Base-by-base conservation (phyloP, 2,113 vertebrate species). In the Steatornis caripensis region DNA sequence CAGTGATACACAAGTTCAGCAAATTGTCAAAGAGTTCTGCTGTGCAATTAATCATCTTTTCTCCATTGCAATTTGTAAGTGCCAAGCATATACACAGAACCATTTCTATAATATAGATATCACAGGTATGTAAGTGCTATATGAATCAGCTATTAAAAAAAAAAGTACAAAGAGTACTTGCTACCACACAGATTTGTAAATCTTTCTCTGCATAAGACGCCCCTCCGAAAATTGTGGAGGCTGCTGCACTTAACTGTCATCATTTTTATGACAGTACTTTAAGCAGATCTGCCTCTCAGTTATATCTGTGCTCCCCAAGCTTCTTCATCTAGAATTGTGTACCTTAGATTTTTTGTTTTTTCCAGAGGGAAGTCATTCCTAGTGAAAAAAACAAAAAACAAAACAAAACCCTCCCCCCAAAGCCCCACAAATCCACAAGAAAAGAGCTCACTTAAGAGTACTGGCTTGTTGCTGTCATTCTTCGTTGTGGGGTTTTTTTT, bases 1-100 rank as follows among this genome's bases (percentile, higher is more conserved):
- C 93, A 95, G 93, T 95, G 96, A 95, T 96, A 82, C 84, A 84
- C 58, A 96, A 95, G 95, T 96, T 96, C 96, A 96, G 91, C 89
- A 97, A 97, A 97, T 94, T 91, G 89, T 93, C 91, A 91, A 78
- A 94, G 96, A 97, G 48, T 92, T 92, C 95, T 84, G 30, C 87
- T 88, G 36, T 53, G 74, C 91, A 92, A 93, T 97, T 96, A 97
- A 97, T 97, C 96, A 98, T 91, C 74, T 93, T 88, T 79, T 83
- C 68, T 83, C 46, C 30, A 11, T 90, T 71, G 83, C 53, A 60
- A 74, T 95, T 92, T 89, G 45, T 95, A 96, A 95, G 93, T 91
- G 77, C 37, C 27, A 95, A 68, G 77, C 45, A 94, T 54, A 87
- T 83, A 84, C 17, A 58, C 48, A 37, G 94, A 96, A 69, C 51